These are phyloP conservation scores for Desmodus rotundus DNA, from an alignment of 2,113 vertebrate species.

Conservation along the genomic window DNA sequence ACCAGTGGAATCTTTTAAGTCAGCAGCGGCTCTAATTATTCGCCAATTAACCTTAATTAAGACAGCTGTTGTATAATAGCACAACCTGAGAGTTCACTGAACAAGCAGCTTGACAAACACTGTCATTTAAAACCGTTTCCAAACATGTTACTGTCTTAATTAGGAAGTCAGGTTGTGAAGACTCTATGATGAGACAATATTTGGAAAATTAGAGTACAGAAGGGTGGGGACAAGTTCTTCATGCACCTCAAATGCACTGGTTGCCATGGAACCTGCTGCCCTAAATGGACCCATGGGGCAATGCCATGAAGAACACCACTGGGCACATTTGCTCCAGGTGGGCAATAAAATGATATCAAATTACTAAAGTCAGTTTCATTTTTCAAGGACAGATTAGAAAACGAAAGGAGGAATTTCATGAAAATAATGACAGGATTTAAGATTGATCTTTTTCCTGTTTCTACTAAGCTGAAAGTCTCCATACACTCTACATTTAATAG, in stretches of 20 bases:
- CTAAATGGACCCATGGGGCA: background rate
- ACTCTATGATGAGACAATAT: conserved; percentile 63
- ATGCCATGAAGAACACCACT: background rate
- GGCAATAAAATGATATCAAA: background rate
- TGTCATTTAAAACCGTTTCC: conserved; percentile 77
- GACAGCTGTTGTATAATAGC: conserved; percentile 73
- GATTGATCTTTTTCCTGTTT: background rate
- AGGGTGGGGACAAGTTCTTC: background rate
- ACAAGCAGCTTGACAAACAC: conserved; percentile 80
- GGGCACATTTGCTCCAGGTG: background rate
- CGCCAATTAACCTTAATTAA: conserved; percentile 83
- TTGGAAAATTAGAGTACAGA: conserved; percentile 35
- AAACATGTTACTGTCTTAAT: conserved; percentile 73
- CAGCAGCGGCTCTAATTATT: conserved; percentile 75
- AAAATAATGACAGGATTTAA: background rate
- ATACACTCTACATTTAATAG: background rate
- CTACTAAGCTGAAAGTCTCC: background rate
- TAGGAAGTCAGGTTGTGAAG: conserved; percentile 70
- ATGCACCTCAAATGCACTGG: conserved; percentile 53
- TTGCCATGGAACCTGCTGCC: background rate
- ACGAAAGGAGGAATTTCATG: background rate
- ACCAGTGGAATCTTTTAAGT: conserved; percentile 66
- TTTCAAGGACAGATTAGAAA: conserved; percentile 24
- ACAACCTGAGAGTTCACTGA: conserved; percentile 76
- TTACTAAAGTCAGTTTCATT: background rate